Evolutionary conservation across 2,888 invertebrate species (phyloP).

Genomic region (Diarsia dahlii): DNA sequence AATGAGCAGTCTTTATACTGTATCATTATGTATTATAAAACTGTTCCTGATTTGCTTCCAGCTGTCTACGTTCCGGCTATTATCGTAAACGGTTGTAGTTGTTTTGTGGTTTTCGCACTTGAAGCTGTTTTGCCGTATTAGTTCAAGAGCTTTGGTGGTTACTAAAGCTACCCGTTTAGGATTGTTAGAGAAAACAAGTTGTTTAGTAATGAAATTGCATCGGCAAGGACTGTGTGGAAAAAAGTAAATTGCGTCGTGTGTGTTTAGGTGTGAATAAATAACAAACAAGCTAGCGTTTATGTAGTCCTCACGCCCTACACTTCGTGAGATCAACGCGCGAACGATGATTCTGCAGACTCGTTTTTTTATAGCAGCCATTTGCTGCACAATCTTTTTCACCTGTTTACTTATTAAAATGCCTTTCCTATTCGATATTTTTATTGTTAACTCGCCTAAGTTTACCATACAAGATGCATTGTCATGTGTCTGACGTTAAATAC

Average conservation of each 20-base stretch:
- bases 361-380: neutral
- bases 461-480: conserved; percentile 11
- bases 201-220: conserved; percentile 1
- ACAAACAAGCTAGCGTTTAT: conserved; percentile 4
- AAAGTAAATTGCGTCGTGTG: conserved; percentile 1
- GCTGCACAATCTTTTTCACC: neutral
- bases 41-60: conserved; percentile 51
- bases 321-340: conserved; percentile 2
- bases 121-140: conserved; percentile 17
- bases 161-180: neutral
- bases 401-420: neutral
- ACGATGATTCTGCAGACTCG: neutral
- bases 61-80: conserved; percentile 40
- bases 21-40: conserved; percentile 60
- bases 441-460: neutral
- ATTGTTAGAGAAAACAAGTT: conserved; percentile 8
- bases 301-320: conserved; percentile 8
- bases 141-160: conserved; percentile 15
- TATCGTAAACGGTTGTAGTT: conserved; percentile 42
- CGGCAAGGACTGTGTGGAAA: neutral
- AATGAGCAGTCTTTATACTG: conserved; percentile 58
- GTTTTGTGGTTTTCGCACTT: conserved; percentile 41
- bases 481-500: conserved; percentile 17
- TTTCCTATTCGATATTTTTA: neutral
- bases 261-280: neutral